A percentile compares a stretch with the other conserved stretches of the same genome.
Conservation (phyloP, 2,797 vertebrate genomes). For the Aratinga solstitialis region DNA sequence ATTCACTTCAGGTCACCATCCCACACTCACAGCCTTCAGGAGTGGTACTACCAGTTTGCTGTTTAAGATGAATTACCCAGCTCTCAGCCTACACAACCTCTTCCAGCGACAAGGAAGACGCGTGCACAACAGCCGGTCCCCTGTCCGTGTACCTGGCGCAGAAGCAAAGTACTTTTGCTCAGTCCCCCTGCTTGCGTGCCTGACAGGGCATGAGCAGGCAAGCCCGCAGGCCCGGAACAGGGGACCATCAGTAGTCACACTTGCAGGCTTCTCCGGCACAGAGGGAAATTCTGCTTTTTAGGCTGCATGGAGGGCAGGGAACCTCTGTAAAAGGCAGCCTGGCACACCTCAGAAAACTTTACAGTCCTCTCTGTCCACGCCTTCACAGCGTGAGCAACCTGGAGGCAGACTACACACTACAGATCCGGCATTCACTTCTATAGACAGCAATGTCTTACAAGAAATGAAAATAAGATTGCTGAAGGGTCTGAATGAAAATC, state of each 20-base stretch:
- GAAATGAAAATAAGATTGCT: not conserved
- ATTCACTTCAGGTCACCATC: no score
- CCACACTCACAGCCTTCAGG: not conserved
- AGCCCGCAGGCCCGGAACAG: not conserved
- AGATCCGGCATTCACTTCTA: not conserved
- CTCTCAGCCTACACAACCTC: not conserved
- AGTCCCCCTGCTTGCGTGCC: not conserved
- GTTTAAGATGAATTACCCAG: not conserved
- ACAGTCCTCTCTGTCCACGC: no score
- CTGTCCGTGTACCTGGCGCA: fast-evolving
- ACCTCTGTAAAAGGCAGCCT: not conserved
- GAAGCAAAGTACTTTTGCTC: fast-evolving
- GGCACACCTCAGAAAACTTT: not conserved
- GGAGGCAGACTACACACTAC: not conserved
- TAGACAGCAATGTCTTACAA: not conserved
- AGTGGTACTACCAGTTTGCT: not conserved
- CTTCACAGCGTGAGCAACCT: not conserved
- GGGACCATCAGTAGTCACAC: not conserved
- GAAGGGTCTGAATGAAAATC: not conserved
- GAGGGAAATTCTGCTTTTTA: not conserved
- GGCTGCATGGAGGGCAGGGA: not conserved
- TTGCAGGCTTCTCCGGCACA: not conserved
- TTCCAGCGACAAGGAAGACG: not conserved
- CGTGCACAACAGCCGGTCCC: fast-evolving
- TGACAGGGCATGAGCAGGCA: not conserved